Evolutionary conservation across 2,113 vertebrate genomes (phyloP), one percentile per base, ranked within the genome.

Genomic region (Ivindomyrus marchei): DNA sequence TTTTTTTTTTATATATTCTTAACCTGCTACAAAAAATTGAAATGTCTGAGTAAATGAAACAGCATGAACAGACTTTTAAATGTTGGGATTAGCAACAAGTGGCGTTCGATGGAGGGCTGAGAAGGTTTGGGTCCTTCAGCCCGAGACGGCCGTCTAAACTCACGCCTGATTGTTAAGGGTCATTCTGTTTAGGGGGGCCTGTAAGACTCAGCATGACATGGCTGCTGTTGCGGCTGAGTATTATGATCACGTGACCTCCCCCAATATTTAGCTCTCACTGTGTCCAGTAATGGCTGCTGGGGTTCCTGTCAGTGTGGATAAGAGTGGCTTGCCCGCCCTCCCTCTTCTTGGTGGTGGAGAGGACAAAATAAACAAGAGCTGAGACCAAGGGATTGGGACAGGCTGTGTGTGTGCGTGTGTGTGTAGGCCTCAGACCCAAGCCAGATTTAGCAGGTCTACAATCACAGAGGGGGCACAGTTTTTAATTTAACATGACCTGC

Each of bases 41-140:
- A 66, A 84, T 11, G 15, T 24, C 42, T 3, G 39, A 45, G 7
- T 85, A n/a, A 85, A 15, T 27, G 21, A 85, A 47, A n/a, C 45
- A 77, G 70, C 10, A 17, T 15, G 36, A 39, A 7, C n/a, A 15
- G n/a, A 74, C 66, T 89, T 88, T 88, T 27, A 39, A 31, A n/a
- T 49, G 46, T 42, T 49, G 27, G 13, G 24, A 49, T 89, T 58
- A 46, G 88, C 88, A 77, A 77, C 88, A 89, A 50, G 66, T 89
- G n/a, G 24, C 6, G 8, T 89, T 6, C 46, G 11, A 47, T 77
- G 66, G 19, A 19, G 45, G 46, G 88, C 45, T 49, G 46, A 49
- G 46, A 45, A 70, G 5, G 9, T 13, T 49, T 17, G 21, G n/a
- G 39, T 88, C 8, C n/a, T 27, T 88, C n/a, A 17, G n/a, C 36